phyloP scores from a whole-genome alignment of 2,113 vertebrate species.

The Eurystomus gularis region DNA sequence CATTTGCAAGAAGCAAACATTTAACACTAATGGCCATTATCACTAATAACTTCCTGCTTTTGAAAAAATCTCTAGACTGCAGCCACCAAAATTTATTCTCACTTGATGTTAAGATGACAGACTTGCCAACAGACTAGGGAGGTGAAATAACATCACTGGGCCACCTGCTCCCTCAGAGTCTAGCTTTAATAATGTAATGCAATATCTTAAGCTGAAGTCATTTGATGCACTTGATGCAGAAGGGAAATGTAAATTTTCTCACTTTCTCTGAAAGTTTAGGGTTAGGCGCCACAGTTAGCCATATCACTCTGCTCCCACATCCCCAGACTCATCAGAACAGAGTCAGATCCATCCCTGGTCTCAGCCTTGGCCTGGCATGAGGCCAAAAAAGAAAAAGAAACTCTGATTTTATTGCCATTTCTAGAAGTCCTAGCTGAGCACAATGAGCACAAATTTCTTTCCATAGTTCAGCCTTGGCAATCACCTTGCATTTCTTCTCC shows the following conservation, averaged over 20 bases:
- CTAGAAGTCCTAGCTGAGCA: background rate
- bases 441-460: background rate
- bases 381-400: background rate
- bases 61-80: background rate
- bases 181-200: slow-evolving; percentile 1
- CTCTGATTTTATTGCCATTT: background rate
- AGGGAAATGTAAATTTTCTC: background rate
- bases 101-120: background rate
- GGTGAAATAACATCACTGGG: slow-evolving; percentile 17
- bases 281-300: background rate
- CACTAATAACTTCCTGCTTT: background rate
- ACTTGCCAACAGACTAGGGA: slow-evolving; percentile 35
- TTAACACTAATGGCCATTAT: background rate
- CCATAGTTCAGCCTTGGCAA: background rate
- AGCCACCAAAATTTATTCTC: slow-evolving; percentile 8
- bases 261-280: background rate
- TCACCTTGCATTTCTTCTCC: background rate
- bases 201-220: background rate
- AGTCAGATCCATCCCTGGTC: background rate
- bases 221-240: background rate
- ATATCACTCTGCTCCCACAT: background rate
- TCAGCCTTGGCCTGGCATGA: background rate
- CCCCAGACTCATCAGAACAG: background rate
- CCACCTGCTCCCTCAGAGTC: slow-evolving; percentile 24
- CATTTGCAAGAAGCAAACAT: background rate